A percentile compares a stretch with the other conserved stretches of the same genome.
phyloP scores from a whole-genome alignment of 2,888 invertebrate genomes.

The Gibbula magus region DNA sequence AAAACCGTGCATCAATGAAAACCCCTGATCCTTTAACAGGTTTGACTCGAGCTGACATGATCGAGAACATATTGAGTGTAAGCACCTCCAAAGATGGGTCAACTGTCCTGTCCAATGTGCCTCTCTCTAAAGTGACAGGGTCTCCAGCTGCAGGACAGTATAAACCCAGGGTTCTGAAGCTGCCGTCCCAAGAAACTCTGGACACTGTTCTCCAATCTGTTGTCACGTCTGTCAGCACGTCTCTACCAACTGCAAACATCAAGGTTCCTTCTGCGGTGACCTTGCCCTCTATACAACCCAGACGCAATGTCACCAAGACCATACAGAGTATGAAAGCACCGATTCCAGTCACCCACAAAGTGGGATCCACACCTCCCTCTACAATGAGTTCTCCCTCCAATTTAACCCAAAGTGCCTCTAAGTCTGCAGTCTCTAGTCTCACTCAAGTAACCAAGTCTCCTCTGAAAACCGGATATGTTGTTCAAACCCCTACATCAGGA shows the following conservation, averaged over 20 bases:
- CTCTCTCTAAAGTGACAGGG: background rate
- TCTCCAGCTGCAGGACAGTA: background rate
- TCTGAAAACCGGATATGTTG: constrained; percentile 12
- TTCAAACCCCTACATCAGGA: background rate
- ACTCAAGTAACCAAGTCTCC: constrained; percentile 2
- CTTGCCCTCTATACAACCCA: constrained; percentile 60
- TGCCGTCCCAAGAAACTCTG: constrained; percentile 10
- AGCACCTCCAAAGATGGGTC: background rate
- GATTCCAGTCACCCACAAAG: constrained; percentile 61
- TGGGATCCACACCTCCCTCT: constrained; percentile 36
- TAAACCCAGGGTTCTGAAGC: background rate
- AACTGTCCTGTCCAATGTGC: background rate
- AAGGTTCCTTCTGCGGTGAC: constrained; percentile 67
- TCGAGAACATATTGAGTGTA: background rate
- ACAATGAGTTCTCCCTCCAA: background rate
- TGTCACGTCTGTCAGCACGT: constrained; percentile 61
- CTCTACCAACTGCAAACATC: constrained; percentile 67
- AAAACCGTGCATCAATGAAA: constrained; percentile 55
- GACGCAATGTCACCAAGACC: constrained; percentile 66
- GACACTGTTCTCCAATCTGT: constrained; percentile 57
- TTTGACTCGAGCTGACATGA: background rate
- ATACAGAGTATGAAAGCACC: constrained; percentile 70
- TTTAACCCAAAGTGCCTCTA: background rate
- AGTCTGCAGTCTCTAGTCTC: constrained; percentile 11
- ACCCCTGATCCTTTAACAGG: constrained; percentile 26